Base-by-base conservation (phyloP, 1,140 invertebrate species). In the Lysiphlebus fabarum region DNA sequence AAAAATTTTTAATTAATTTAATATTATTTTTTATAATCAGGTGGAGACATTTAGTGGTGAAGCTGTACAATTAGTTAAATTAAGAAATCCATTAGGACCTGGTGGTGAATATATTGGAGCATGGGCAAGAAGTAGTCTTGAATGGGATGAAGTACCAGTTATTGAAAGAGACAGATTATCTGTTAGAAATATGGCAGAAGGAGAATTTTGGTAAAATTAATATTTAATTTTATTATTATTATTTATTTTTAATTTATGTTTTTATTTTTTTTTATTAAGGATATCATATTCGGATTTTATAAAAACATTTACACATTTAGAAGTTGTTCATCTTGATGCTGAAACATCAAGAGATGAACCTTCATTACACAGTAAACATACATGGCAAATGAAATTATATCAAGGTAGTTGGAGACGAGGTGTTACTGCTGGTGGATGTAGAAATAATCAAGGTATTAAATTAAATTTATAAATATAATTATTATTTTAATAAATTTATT, bases 371-470 rank as follows among this genome's bases (percentile, higher is more conserved):
- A 86, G 87, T 59, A 91, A 91, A 65, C 83, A 83, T 45, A 87
- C 87, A 0, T 95, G 92, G 92, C 89, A 92, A 66, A 90, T 93
- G 83, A 85, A 88, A 64, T 82, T 92, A 66, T 91, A 90, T 68
- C 89, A 93, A 70, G 90, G 91, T 2, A 85, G 85, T n/a, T 96
- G 93, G 93, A 88, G 90, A 68, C 83, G 85, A 65, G 93, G 93
- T 1, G 92, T 95, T 1, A 90, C 91, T 0, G 92, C 93, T 4
- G 93, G 93, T 33, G 93, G 93, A 17, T 96, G 93, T 76, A 81
- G 92, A 67, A 95, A 96, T 77, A 91, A 93, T 77, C 85, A 89
- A 72, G 88, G 88, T 90, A n/a, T 41, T 33, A 34, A 47, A 43
- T 36, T 40, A 45, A 37, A 17, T 33, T 14, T 45, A 2, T n/a